Evolutionary conservation across 2,888 invertebrate species (phyloP).

Genomic region (Apantesis nais): DNA sequence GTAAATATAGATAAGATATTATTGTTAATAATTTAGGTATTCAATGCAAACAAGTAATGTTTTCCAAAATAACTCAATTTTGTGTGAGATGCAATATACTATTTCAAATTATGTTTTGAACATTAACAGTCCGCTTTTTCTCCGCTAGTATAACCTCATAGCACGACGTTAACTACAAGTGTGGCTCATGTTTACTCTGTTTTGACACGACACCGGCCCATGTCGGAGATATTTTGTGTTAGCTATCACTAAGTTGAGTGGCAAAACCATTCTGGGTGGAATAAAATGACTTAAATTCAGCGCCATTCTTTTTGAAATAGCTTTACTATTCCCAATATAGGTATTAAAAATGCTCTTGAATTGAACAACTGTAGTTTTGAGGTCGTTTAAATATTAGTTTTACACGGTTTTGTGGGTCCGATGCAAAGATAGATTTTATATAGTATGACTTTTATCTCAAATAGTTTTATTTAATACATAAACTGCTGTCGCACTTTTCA

Average conservation of each 20-base stretch:
- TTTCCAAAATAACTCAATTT: not conserved
- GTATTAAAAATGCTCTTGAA: too few species aligned
- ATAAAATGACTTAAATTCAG: conserved; percentile 6
- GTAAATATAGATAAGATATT: too few species aligned
- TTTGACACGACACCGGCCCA: conserved; percentile 43
- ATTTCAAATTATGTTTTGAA: not conserved
- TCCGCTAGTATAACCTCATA: conserved; percentile 10
- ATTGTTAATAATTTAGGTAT: too few species aligned
- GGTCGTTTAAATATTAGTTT: not conserved
- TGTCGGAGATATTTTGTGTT: conserved; percentile 56
- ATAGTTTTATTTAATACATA: too few species aligned
- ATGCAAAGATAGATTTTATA: too few species aligned
- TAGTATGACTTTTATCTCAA: too few species aligned
- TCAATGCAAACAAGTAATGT: too few species aligned
- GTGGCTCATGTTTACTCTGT: conserved; percentile 42
- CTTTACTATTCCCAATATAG: not conserved
- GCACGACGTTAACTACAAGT: conserved; percentile 41
- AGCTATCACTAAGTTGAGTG: conserved; percentile 32
- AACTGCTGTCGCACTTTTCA: too few species aligned
- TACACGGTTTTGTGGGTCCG: not conserved
- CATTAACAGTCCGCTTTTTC: not conserved
- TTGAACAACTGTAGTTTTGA: too few species aligned
- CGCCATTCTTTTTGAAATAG: not conserved
- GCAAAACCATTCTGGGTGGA: conserved; percentile 27
- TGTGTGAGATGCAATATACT: not conserved